These are phyloP conservation scores for Chamaedrilus cognettii DNA, from an alignment of 2,888 invertebrate species.

Conservation along the genomic window DNA sequence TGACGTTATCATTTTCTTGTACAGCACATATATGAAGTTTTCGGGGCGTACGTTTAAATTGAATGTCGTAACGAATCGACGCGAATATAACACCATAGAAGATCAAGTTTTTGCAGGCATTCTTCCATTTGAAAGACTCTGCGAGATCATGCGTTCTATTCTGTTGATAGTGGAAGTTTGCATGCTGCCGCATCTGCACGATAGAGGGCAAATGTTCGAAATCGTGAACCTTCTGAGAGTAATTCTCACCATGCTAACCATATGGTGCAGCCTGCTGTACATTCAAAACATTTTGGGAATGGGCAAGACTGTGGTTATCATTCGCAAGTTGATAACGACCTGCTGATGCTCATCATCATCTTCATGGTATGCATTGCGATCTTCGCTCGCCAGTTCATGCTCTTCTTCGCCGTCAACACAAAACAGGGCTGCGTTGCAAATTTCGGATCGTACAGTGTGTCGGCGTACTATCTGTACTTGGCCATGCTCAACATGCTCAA, in stretches of 20 bases:
- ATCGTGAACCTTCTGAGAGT: constrained; percentile 2
- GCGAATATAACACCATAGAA: no score
- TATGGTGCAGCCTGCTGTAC: constrained; percentile 12
- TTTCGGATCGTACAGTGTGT: constrained; percentile 5
- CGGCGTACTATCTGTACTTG: constrained; percentile 9
- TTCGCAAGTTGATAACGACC: constrained; percentile 14
- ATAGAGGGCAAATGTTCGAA: neutral
- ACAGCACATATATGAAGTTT: no score
- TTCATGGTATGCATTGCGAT: constrained; percentile 8
- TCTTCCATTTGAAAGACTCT: no score
- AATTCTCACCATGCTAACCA: neutral
- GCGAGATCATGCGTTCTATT: no score
- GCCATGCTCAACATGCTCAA: constrained; percentile 13
- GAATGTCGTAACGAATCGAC: no score
- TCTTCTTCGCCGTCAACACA: constrained; percentile 17
- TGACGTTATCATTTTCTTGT: no score
- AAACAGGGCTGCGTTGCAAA: constrained; percentile 12
- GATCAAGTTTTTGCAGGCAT: no score
- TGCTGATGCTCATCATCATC: constrained; percentile 8
- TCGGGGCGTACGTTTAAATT: no score
- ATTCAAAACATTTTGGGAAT: constrained; percentile 5
- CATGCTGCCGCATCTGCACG: neutral
- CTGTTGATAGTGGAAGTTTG: constrained; percentile 11
- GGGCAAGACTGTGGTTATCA: constrained; percentile 10
- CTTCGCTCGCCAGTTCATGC: constrained; percentile 19